Base-by-base conservation (phyloP, 37 sponge, comb jelly and placozoan genomes). In the Ephydatia muelleri region DNA sequence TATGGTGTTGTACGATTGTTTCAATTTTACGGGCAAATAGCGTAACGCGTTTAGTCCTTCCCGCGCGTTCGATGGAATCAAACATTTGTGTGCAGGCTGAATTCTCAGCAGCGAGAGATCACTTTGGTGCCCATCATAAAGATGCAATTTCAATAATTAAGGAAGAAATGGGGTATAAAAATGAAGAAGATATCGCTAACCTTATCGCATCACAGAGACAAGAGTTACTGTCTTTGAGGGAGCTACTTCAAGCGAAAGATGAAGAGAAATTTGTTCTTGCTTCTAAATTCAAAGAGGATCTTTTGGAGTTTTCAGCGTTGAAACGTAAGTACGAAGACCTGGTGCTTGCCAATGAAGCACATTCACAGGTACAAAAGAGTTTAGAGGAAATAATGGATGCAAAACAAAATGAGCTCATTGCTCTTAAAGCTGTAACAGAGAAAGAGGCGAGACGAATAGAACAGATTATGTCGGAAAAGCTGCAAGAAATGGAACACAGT, bases 141-240 rank as follows among this genome's bases (percentile, higher is more conserved):
- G 68, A 84, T 1, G 77, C 75, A 12, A 22, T 84, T 47, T 67
- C 34, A 6, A 38, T 23, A 14, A 11, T 84, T 25, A 75, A 38
- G 28, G 86, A 71, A 70, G 86, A 85, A 49, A 3, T 78, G 23
- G 79, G 78, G 26, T 48, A 35, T 8, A 71, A 34, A 39, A 57
- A 71, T 28, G 27, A 71, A 30, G 39, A 43, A 21, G 86, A 78
- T 40, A 12, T 84, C 0, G 40, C 79, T 3, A 38, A 43, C 26
- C 70, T 79, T 6, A 30, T 39, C n/a, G 23, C 25, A 25, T 40
- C 69, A 19, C 79, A 85, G 35, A 31, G 33, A 14, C 29, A 71
- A 12, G 72, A 57, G 16, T 14, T 57, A 21, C 16, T 14, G 16
- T 14, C 19, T 57, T 1, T 57, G 6, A 57, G 16, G 19, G 57